A percentile compares a stretch with the other conserved stretches of the same genome.
phyloP scores from a whole-genome alignment of 2,113 vertebrate genomes.

The Galbula dea region DNA sequence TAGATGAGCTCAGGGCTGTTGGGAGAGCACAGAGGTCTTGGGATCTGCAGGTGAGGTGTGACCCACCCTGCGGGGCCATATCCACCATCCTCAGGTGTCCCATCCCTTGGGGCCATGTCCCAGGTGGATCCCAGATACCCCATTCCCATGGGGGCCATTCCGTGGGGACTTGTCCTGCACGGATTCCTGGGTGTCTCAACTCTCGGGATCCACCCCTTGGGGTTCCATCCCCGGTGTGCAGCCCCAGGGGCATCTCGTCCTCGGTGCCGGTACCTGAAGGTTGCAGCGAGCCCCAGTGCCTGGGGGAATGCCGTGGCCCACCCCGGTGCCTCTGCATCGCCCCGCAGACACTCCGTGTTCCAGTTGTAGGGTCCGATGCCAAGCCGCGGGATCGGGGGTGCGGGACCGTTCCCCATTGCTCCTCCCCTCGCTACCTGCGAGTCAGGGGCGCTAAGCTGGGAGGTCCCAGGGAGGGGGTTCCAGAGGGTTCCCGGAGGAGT shows the following conservation, averaged over 20 bases:
- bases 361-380: slow-evolving; percentile 66
- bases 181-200: background rate
- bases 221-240: background rate
- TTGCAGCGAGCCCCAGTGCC: slow-evolving; percentile 10
- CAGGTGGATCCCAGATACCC: too few species aligned
- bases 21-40: accelerated
- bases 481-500: background rate
- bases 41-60: accelerated
- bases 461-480: background rate
- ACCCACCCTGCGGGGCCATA: background rate
- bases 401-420: slow-evolving; percentile 52
- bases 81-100: background rate
- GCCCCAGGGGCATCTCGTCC: background rate
- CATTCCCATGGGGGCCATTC: background rate
- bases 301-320: slow-evolving; percentile 55
- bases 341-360: slow-evolving; percentile 69
- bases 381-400: slow-evolving; percentile 52
- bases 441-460: background rate
- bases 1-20: slow-evolving; percentile 25
- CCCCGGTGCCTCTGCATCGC: slow-evolving; percentile 45
- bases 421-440: slow-evolving; percentile 63
- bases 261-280: slow-evolving; percentile 11
- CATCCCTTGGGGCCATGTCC: background rate
- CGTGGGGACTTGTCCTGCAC: background rate
- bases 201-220: background rate